These are phyloP conservation scores for Pipistrellus kuhlii DNA, from an alignment of 2,797 vertebrate genomes.

Conservation along the genomic window DNA sequence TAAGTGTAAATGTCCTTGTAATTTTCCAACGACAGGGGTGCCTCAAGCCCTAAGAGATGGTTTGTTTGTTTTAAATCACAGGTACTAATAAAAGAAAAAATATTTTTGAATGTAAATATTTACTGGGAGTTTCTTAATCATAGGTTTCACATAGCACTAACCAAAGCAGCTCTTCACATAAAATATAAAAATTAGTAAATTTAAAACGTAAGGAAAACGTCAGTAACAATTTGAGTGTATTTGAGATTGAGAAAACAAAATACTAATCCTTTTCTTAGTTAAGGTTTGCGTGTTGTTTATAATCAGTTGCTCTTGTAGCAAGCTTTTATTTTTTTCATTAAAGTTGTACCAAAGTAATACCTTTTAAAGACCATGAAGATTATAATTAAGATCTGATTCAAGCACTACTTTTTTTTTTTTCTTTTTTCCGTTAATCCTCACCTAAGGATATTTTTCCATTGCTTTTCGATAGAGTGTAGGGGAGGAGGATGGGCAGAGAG, in stretches of 20 bases:
- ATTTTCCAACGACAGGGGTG: conserved; percentile 61
- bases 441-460: not conserved
- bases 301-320: conserved; percentile 27
- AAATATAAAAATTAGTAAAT: conserved; percentile 59
- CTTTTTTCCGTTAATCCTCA: not conserved
- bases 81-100: conserved; percentile 76
- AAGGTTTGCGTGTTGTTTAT: not conserved
- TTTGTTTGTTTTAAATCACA: conserved; percentile 73
- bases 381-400: conserved; percentile 22
- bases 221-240: conserved; percentile 34
- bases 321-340: conserved; percentile 48
- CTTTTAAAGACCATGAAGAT: not conserved
- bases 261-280: not conserved
- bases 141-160: conserved; percentile 65
- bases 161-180: conserved; percentile 60
- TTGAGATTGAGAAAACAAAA: conserved; percentile 55
- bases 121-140: conserved; percentile 57
- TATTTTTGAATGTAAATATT: conserved; percentile 77
- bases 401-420: not conserved
- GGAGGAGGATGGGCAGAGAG: too few species aligned
- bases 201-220: conserved; percentile 55
- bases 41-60: conserved; percentile 15
- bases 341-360: conserved; percentile 8
- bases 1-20: conserved; percentile 31
- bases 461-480: not conserved